These are phyloP conservation scores for Halictus rubicundus DNA, from an alignment of 1,140 invertebrate species.

Conservation along the genomic window DNA sequence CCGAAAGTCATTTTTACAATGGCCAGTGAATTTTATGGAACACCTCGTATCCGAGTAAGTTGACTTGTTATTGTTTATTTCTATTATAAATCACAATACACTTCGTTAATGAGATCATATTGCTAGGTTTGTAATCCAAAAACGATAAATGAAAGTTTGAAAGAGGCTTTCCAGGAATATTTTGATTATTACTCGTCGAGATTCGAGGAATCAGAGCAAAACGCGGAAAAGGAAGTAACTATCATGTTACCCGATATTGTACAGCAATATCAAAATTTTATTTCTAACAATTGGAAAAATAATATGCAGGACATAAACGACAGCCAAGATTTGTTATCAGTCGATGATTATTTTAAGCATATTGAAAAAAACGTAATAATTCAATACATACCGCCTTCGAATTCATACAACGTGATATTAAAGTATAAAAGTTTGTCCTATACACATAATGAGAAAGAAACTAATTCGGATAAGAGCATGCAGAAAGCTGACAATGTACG, in stretches of 20 bases:
- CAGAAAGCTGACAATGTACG: constrained; percentile 64
- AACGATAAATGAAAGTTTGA: constrained; percentile 66
- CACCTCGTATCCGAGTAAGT: constrained; percentile 69
- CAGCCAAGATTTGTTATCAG: constrained; percentile 31
- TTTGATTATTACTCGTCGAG: constrained; percentile 54
- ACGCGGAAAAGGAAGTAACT: constrained; percentile 14
- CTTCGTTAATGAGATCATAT: constrained; percentile 19
- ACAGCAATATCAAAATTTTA: constrained; percentile 55
- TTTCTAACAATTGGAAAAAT: constrained; percentile 31
- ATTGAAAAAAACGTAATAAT: constrained; percentile 25
- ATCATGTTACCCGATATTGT: constrained; percentile 62
- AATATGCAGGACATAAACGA: neutral
- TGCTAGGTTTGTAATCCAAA: constrained; percentile 65
- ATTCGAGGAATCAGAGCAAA: neutral
- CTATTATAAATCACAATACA: constrained; percentile 11
- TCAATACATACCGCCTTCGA: constrained; percentile 39
- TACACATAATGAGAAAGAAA: constrained; percentile 12
- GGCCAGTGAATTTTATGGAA: constrained; percentile 70
- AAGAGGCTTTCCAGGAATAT: constrained; percentile 60
- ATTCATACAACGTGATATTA: constrained; percentile 60
- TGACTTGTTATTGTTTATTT: constrained; percentile 23
- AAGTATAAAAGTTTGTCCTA: constrained; percentile 42
- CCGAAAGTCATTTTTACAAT: constrained; percentile 73
- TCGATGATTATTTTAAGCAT: constrained; percentile 44
- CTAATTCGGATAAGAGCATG: neutral